These are phyloP conservation scores for Nothoprocta pentlandii DNA, from an alignment of 2,113 vertebrate species.

Conservation along the genomic window DNA sequence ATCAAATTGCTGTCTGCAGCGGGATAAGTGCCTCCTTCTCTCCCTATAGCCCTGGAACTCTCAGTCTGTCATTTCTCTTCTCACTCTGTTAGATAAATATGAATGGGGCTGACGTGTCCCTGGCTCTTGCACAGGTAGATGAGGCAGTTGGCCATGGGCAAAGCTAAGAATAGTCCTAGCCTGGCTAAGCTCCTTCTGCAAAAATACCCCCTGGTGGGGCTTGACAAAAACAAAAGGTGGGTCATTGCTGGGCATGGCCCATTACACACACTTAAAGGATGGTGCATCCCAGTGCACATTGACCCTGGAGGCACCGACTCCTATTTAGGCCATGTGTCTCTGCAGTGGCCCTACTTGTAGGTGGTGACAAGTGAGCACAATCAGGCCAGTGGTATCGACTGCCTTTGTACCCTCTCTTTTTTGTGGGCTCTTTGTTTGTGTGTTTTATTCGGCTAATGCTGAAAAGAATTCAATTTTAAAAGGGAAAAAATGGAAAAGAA, in stretches of 20 bases:
- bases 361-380: background rate
- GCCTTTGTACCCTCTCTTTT: background rate
- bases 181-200: background rate
- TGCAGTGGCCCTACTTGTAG: background rate
- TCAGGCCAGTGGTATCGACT: background rate
- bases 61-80: background rate
- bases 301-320: background rate
- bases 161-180: background rate
- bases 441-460: background rate
- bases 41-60: background rate
- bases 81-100: background rate
- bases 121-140: background rate
- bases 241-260: background rate
- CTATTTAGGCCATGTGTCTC: background rate
- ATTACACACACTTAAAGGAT: background rate
- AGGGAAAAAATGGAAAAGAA: background rate
- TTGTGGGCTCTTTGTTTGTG: background rate
- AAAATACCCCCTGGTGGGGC: background rate
- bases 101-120: background rate
- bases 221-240: background rate
- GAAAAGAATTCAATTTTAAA: background rate
- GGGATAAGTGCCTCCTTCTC: background rate
- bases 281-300: background rate
- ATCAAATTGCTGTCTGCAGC: background rate
- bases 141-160: background rate